Base-by-base conservation (phyloP, 2,888 invertebrate species). In the Melitaea athalia region DNA sequence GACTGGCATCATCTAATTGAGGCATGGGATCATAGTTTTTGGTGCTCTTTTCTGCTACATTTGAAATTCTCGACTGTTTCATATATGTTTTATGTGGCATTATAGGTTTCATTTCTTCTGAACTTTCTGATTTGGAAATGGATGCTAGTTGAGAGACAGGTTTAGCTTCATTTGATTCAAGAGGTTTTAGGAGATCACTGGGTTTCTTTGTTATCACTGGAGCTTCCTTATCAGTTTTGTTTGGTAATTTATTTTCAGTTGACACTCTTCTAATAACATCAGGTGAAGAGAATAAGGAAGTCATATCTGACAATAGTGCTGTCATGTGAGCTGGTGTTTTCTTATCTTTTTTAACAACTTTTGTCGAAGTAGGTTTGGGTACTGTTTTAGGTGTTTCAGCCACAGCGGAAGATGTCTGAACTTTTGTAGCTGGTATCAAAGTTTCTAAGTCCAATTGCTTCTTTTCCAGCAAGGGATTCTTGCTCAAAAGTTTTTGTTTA, bases 241-340 rank as follows among this genome's bases (percentile, higher is more conserved):
- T 86, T 74, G 93, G 82, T 31, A 82, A 74, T 78, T 94, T 94
- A 57, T 81, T 84, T 65, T 93, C 93, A 55, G 93, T 91, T 64
- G 94, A 93, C 15, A 96, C 95, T 77, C 96, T 92, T 77, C 96
- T 92, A 68, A 96, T 96, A 64, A 96, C 96, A 90, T 96, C 96
- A 24, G 96, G 96, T 53, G 96, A 95, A 7, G 96, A 96, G 83
- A 96, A 96, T 68, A 96, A 85, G 49, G 96, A 95, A 68, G 96
- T 94, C 93, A 95, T 95, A 79, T 95, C 94, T 47, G 92, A 88
- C 52, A 93, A 86, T 77, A 89, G 86, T 75, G 85, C 93, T 66
- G 93, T 93, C 59, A 94, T 89, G 79, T 94, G 94, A 15, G 94
- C 93, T 17, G 95, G 94, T 43, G 94, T 93, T 81, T 95, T 95